phyloP scores from a whole-genome alignment of 2,797 vertebrate species.

The Sphenodon punctatus region DNA sequence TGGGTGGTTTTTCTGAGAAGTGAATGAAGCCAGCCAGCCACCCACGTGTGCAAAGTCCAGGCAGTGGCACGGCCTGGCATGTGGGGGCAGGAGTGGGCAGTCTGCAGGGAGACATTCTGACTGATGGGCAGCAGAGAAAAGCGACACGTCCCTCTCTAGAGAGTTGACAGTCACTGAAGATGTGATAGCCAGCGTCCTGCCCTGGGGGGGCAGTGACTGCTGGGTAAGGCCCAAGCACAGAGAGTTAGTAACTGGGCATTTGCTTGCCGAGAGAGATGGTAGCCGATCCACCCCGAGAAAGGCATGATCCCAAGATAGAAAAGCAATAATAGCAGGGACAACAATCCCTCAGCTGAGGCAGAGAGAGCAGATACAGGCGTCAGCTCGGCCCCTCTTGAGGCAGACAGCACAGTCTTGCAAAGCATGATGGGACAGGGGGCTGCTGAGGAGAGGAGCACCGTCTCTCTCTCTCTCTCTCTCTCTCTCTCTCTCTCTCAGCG shows the following conservation, averaged over 20 bases:
- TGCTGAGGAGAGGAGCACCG: not conserved
- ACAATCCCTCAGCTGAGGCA: not conserved
- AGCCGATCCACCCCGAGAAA: not conserved
- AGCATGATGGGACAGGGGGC: conserved; percentile 51
- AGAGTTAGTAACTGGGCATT: not conserved
- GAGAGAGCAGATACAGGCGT: conserved; percentile 2
- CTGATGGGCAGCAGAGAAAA: not conserved
- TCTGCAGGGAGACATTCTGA: not conserved
- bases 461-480: conserved; percentile 5
- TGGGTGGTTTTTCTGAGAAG: not conserved
- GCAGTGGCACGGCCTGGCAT: not conserved
- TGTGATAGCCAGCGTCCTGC: conserved; percentile 10
- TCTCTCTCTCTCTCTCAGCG: conserved; percentile 30
- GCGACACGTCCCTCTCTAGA: no score
- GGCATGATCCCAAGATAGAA: not conserved
- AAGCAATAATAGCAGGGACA: not conserved
- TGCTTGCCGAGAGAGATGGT: not conserved
- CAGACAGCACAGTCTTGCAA: conserved; percentile 32
- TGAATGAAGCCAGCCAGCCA: not conserved
- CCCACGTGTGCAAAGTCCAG: not conserved
- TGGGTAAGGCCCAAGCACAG: not conserved
- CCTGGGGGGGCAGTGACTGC: not conserved
- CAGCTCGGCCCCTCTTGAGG: not conserved
- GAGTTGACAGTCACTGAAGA: no score
- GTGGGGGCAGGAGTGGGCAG: not conserved